These are phyloP conservation scores for Silurus meridionalis DNA, from an alignment of 2,113 vertebrate species.

Conservation along the genomic window DNA sequence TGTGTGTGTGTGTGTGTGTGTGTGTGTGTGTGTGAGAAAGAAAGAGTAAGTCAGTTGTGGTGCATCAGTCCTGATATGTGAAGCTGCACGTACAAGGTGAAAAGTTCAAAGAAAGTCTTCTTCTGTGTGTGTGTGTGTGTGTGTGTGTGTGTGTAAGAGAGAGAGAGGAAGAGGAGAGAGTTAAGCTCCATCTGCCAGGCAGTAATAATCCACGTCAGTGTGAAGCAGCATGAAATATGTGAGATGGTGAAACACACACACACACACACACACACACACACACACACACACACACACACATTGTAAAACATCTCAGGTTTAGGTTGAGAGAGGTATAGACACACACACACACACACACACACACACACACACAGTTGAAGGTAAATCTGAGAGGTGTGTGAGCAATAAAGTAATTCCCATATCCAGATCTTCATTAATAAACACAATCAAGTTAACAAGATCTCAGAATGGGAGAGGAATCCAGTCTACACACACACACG, in stretches of 20 bases:
- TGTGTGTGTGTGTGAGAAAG: not conserved
- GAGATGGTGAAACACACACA: not conserved
- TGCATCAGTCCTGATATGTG: not conserved
- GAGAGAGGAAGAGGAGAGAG: not conserved
- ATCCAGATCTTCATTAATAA: not conserved
- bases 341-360: slow-evolving; percentile 17
- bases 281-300: slow-evolving; percentile 24
- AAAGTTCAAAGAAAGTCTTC: not conserved
- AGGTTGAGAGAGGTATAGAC: not conserved
- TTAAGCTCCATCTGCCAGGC: slow-evolving; percentile 40
- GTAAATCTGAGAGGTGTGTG: not conserved
- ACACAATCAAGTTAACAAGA: not conserved
- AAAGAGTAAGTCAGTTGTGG: not conserved
- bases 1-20: too few species aligned
- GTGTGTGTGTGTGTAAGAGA: not conserved
- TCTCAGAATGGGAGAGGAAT: not conserved
- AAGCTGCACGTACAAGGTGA: not conserved
- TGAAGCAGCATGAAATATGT: slow-evolving; percentile 30
- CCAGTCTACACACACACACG: not conserved
- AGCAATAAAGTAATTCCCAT: not conserved
- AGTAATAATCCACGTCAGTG: slow-evolving; percentile 41
- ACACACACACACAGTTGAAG: not conserved
- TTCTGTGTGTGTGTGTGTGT: not conserved
- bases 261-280: not conserved
- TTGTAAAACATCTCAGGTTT: not conserved